Evolutionary conservation across 2,888 invertebrate species (phyloP).

Genomic region (Drosophila stalkeri): DNA sequence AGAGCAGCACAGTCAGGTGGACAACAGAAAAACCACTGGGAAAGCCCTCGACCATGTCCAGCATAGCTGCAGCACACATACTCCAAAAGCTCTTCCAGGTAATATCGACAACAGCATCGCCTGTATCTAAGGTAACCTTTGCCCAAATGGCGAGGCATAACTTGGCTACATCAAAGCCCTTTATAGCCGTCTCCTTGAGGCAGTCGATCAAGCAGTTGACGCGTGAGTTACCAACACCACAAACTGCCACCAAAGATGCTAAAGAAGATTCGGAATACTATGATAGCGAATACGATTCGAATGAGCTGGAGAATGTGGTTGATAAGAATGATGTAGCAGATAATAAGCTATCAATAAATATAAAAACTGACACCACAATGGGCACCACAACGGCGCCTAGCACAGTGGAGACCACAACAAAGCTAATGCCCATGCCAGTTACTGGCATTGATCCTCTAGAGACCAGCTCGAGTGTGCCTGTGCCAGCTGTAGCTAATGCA

Average conservation of each 20-base stretch:
- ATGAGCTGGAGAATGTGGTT: slow-evolving; percentile 39
- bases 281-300: slow-evolving; percentile 50
- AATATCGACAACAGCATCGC: slow-evolving; percentile 49
- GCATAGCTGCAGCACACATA: slow-evolving; percentile 54
- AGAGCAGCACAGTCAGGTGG: slow-evolving; percentile 24
- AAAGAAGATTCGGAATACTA: slow-evolving; percentile 55
- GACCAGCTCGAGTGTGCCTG: slow-evolving; percentile 39
- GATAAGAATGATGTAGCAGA: background rate
- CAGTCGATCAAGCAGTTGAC: slow-evolving; percentile 58
- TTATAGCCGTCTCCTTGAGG: slow-evolving; percentile 57
- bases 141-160: slow-evolving; percentile 57
- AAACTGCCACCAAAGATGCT: background rate
- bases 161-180: slow-evolving; percentile 59
- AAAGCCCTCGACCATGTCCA: slow-evolving; percentile 50
- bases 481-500: slow-evolving; percentile 32
- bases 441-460: slow-evolving; percentile 28
- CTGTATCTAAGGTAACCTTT: slow-evolving; percentile 38
- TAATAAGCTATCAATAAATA: background rate
- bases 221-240: background rate
- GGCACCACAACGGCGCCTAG: background rate
- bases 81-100: slow-evolving; percentile 50
- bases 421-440: background rate
- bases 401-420: slow-evolving; percentile 8
- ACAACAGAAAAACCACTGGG: slow-evolving; percentile 16
- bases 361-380: background rate